Evolutionary conservation across 1,140 invertebrate genomes (phyloP).

Genomic region (Akabosia matsudoensis): DNA sequence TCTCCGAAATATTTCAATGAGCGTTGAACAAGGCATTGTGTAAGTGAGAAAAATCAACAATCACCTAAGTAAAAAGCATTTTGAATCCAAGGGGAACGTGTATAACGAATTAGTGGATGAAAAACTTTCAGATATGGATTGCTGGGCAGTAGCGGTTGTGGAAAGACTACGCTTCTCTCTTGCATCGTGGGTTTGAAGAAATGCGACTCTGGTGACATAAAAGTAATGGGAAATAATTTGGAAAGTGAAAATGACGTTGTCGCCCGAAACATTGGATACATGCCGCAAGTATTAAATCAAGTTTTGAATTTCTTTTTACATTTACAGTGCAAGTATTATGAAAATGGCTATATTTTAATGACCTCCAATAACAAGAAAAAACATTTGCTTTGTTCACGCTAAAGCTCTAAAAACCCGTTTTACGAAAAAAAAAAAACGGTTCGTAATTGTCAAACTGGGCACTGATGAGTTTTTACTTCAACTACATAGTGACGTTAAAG

Average conservation of each 20-base stretch:
- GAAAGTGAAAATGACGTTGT: neutral
- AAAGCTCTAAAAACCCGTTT: too few species aligned
- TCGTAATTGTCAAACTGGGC: too few species aligned
- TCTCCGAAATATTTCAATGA: neutral
- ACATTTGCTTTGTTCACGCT: too few species aligned
- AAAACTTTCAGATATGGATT: slow-evolving; percentile 51
- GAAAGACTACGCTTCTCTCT: slow-evolving; percentile 53
- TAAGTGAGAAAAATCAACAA: neutral
- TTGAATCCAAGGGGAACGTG: too few species aligned
- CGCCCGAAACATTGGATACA: slow-evolving; percentile 46
- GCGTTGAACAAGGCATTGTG: neutral
- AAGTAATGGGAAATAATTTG: slow-evolving; percentile 50
- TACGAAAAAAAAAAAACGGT: too few species aligned
- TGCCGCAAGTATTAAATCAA: slow-evolving; percentile 15
- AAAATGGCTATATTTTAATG: too few species aligned
- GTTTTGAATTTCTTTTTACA: neutral
- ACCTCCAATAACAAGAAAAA: too few species aligned
- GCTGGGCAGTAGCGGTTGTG: slow-evolving; percentile 51
- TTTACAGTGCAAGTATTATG: too few species aligned
- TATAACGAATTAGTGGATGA: neutral
- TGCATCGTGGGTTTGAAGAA: slow-evolving; percentile 52
- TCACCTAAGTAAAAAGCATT: too few species aligned
- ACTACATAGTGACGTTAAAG: too few species aligned
- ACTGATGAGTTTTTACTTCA: too few species aligned
- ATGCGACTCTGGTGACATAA: slow-evolving; percentile 50